Evolutionary conservation across 2,113 vertebrate genomes (phyloP).

Genomic region (Rhinopomastus cyanomelas): DNA sequence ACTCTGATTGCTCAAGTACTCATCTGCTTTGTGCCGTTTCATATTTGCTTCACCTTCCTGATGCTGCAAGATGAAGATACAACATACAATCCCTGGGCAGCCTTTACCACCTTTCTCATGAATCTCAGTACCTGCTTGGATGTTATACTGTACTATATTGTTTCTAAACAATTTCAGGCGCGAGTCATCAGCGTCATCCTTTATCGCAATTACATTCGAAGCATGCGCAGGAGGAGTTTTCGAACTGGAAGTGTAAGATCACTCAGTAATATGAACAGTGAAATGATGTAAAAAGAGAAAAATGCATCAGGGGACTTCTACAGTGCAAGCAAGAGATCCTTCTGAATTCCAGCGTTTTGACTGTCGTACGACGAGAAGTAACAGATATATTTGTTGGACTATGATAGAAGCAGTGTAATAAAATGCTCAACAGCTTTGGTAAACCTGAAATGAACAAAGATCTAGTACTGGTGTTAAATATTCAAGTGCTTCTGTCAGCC

Average conservation of each 20-base stretch:
- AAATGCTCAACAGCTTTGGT: neutral
- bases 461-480: neutral
- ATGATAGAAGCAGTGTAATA: neutral
- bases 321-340: neutral
- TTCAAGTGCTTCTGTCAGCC: neutral
- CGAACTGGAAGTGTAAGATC: constrained; percentile 87
- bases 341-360: neutral
- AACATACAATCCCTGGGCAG: constrained; percentile 82
- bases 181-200: constrained; percentile 94
- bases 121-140: constrained; percentile 93
- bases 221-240: constrained; percentile 89
- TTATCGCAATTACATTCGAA: constrained; percentile 94
- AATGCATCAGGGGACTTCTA: neutral
- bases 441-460: neutral
- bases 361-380: neutral
- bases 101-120: constrained; percentile 94
- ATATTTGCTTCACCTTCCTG: constrained; percentile 84
- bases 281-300: constrained; percentile 78
- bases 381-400: neutral
- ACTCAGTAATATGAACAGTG: constrained; percentile 88
- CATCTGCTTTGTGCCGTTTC: constrained; percentile 93
- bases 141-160: constrained; percentile 95
- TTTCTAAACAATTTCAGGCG: constrained; percentile 97
- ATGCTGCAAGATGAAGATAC: constrained; percentile 68
- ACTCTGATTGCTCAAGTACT: constrained; percentile 90